Evolutionary conservation across 2,888 invertebrate species (phyloP).

Genomic region (Brachycybe producta): DNA sequence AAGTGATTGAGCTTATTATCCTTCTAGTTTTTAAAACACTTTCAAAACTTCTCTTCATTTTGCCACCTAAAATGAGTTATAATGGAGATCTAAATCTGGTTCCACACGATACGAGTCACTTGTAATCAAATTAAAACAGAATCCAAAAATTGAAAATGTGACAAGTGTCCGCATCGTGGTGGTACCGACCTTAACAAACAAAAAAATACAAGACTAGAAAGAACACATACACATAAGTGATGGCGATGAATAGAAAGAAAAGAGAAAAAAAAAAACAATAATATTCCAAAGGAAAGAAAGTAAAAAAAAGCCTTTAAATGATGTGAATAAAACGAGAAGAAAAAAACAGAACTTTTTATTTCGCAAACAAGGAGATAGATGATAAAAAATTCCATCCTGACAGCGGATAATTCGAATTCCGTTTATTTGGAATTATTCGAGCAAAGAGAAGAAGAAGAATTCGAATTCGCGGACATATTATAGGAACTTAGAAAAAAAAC

Average conservation of each 20-base stretch:
- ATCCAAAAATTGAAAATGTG: neutral
- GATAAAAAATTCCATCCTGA: conserved; percentile 12
- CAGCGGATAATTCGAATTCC: conserved; percentile 15
- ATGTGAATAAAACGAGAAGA: neutral
- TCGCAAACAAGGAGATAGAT: conserved; percentile 11
- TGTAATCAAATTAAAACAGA: neutral
- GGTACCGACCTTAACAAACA: no score
- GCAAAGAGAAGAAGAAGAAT: conserved; percentile 14
- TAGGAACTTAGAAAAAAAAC: neutral
- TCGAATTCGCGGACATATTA: neutral
- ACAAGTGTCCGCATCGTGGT: neutral
- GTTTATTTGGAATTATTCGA: conserved; percentile 16
- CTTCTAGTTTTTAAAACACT: no score
- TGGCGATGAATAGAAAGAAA: neutral
- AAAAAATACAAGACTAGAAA: no score
- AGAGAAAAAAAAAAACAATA: neutral
- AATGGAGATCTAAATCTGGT: no score
- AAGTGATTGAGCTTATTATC: no score
- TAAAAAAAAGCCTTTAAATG: neutral
- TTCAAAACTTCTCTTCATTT: no score
- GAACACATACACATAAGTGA: neutral
- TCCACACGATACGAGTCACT: no score
- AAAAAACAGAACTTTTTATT: neutral
- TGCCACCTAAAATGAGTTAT: no score
- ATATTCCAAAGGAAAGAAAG: neutral